Evolutionary conservation across 23 tunicate genomes (phyloP).

Genomic region (Phallusia fumigata): DNA sequence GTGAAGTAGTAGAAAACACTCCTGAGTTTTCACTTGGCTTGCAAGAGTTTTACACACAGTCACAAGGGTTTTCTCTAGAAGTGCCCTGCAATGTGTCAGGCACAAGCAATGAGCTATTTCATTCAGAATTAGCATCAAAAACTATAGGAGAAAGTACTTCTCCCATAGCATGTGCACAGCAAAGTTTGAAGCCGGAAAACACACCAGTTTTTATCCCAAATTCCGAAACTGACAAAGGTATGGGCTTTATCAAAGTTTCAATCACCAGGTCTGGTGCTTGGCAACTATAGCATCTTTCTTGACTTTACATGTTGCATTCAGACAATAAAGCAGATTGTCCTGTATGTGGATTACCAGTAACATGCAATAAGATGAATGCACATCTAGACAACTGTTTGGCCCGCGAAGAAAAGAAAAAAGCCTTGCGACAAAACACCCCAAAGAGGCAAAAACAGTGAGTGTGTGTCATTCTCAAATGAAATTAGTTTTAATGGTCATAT

Average conservation of each 20-base stretch:
- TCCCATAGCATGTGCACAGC: too few species aligned
- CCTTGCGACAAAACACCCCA: slow-evolving; percentile 41
- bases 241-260: too few species aligned
- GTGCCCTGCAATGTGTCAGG: background rate
- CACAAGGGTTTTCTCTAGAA: slow-evolving; percentile 24
- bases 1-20: slow-evolving; percentile 19
- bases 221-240: too few species aligned
- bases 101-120: background rate
- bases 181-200: too few species aligned
- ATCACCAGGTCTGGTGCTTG: too few species aligned
- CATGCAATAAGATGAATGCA: slow-evolving; percentile 11
- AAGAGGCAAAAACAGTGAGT: slow-evolving; percentile 27
- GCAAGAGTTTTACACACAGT: slow-evolving; percentile 41
- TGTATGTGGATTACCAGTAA: slow-evolving; percentile 33
- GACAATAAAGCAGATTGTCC: slow-evolving; percentile 28
- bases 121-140: background rate
- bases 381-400: slow-evolving; percentile 51
- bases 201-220: too few species aligned
- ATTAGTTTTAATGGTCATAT: background rate
- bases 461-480: background rate
- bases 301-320: background rate
- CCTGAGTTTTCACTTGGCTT: slow-evolving; percentile 37
- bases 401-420: slow-evolving; percentile 43
- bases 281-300: too few species aligned
- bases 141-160: too few species aligned